These are phyloP conservation scores for Dendropsophus ebraccatus DNA, from an alignment of 2,113 vertebrate genomes.

Conservation along the genomic window DNA sequence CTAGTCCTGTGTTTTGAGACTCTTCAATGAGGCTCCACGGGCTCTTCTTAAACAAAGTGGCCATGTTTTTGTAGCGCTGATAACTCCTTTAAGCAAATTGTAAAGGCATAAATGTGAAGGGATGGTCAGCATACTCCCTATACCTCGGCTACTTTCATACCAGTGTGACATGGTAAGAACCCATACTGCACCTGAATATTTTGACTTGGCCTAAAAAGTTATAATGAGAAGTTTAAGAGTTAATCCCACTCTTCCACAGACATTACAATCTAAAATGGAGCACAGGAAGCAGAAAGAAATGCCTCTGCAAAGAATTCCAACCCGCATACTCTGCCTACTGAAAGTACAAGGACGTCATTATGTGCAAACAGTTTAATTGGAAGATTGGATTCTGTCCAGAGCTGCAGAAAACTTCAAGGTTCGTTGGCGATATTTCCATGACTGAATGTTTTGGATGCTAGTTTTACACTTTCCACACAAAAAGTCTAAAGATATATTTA, in stretches of 20 bases:
- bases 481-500: not conserved
- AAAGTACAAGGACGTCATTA: slow-evolving; percentile 66
- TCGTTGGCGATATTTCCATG: slow-evolving; percentile 63
- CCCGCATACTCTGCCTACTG: slow-evolving; percentile 58
- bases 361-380: slow-evolving; percentile 59
- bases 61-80: too few relatives aligned
- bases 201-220: not conserved
- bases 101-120: too few relatives aligned
- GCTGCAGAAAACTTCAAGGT: slow-evolving; percentile 63
- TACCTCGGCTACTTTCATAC: too few relatives aligned
- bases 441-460: slow-evolving; percentile 55
- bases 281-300: slow-evolving; percentile 61
- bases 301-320: slow-evolving; percentile 67
- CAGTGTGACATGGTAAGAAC: too few relatives aligned
- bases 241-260: slow-evolving; percentile 30
- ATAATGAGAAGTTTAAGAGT: not conserved
- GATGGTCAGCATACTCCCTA: too few relatives aligned
- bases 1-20: too few relatives aligned
- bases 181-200: too few relatives aligned
- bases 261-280: slow-evolving; percentile 56
- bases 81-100: too few relatives aligned
- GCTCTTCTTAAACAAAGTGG: too few relatives aligned
- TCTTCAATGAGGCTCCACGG: too few relatives aligned
- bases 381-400: slow-evolving; percentile 61
- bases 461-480: slow-evolving; percentile 6